Base-by-base conservation (phyloP, 2,797 vertebrate species). In the Emydoidea blandingii region DNA sequence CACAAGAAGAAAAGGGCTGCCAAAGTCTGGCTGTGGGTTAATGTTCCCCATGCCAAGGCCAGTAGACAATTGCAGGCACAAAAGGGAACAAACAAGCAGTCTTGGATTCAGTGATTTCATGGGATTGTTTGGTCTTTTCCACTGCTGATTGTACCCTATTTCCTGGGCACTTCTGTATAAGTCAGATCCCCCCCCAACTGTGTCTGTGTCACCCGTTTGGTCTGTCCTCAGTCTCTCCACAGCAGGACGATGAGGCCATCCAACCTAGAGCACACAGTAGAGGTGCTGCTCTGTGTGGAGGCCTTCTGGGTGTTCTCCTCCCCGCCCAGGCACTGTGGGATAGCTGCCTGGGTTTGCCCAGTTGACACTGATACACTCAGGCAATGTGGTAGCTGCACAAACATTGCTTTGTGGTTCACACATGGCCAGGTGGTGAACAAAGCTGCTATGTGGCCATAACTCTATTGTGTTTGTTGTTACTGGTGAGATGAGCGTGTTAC, bases 41-140 rank as follows among this genome's bases (percentile, higher is more conserved):
- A 41, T 1, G 1, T 3, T 85, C 25, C 4, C 0, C 9, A 14
- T 15, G 0, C 10, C 1, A 72, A 62, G 19, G 41, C 81, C 41
- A 4, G 59, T 23, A 23, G 44, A 14, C 29, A 31, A 2, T 12
- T 86, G 47, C 49, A 2, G 52, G 21, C 80, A 49, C 50, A 16
- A 56, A 79, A 82, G 88, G 16, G 47, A 82, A 21, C 6, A 62
- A 90, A 25, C 15, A 80, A 47, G 8, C 5, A 86, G 50, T 31
- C 1, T 44, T 44, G 74, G 31, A 16, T 72, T 37, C 25, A 79
- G 41, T 37, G 29, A 76, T 49, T 44, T 78, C 21, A 8, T 15
- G 31, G 53, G 72, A 44, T 57, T 72, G 59, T 19, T 74, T 16
- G 72, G 44, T 23, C n/a, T 79, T 90, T 1, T 25, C 31, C 18